Evolutionary conservation across 2,888 invertebrate species (phyloP).

Genomic region (Epinotia bilunana): DNA sequence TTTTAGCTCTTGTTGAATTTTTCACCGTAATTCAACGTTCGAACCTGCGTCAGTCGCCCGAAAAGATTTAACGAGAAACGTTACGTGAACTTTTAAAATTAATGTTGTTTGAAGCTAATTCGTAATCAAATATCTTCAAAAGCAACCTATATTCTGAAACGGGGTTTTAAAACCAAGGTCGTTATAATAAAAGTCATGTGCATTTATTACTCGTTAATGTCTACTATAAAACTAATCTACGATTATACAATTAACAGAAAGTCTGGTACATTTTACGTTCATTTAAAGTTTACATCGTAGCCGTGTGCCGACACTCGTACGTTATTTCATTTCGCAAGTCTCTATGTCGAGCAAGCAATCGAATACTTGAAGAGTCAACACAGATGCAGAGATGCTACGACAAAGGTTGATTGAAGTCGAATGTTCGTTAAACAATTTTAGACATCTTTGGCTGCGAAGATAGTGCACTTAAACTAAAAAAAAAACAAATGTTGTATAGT

Average conservation of each 20-base stretch:
- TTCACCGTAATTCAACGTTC: conserved; percentile 38
- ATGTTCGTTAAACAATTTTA: no score
- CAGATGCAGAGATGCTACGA: no score
- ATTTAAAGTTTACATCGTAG: no score
- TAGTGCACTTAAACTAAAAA: no score
- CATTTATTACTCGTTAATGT: conserved; percentile 58
- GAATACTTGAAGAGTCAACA: no score
- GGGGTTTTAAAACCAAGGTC: conserved; percentile 65
- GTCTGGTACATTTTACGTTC: conserved; percentile 17
- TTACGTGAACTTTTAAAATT: conserved; percentile 70
- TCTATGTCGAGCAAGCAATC: no score
- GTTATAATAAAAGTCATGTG: conserved; percentile 53
- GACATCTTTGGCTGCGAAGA: no score
- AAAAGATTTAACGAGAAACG: conserved; percentile 59
- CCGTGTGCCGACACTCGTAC: no score
- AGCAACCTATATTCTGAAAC: conserved; percentile 67
- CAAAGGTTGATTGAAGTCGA: no score
- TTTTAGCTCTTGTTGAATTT: conserved; percentile 50
- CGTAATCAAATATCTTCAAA: conserved; percentile 69
- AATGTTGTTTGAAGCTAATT: conserved; percentile 52
- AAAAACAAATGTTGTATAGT: no score
- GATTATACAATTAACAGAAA: conserved; percentile 38
- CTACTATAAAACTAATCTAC: conserved; percentile 54
- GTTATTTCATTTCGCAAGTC: no score
- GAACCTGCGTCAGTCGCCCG: conserved; percentile 53